These are phyloP conservation scores for Gambelia wislizenii DNA, from an alignment of 2,797 vertebrate genomes.

Conservation along the genomic window DNA sequence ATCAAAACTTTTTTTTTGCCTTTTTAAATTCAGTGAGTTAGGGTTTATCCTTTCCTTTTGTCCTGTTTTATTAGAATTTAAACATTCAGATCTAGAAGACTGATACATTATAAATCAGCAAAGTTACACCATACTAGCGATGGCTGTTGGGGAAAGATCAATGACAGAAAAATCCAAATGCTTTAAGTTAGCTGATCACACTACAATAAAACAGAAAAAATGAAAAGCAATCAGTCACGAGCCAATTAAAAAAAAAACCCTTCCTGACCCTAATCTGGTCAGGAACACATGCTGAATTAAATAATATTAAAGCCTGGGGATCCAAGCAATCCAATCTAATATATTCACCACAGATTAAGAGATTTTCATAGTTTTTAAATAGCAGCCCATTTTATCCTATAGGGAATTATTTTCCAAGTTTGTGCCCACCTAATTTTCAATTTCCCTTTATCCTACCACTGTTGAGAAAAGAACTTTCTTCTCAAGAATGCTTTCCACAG, in stretches of 20 bases:
- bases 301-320: not conserved
- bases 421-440: not conserved
- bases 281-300: not conserved
- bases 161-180: not conserved
- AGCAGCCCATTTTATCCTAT: not conserved
- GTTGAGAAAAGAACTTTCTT: not conserved
- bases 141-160: not conserved
- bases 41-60: no score
- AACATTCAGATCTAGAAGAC: not conserved
- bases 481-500: not conserved
- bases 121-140: not conserved
- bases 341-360: not conserved
- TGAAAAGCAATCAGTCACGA: not conserved
- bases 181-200: not conserved
- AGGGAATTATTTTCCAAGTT: not conserved
- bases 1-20: no score
- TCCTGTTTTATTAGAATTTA: conserved; percentile 14
- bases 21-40: no score
- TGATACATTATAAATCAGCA: not conserved
- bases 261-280: not conserved
- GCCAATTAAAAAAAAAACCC: not conserved
- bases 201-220: not conserved
- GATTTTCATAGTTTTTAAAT: not conserved
- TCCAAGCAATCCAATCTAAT: conserved; percentile 7
- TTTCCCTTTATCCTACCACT: not conserved